Percentiles rank a stretch among this genome's conserved stretches.
phyloP scores from a whole-genome alignment of 2,797 vertebrate species.

The Clarias laeviceps region DNA sequence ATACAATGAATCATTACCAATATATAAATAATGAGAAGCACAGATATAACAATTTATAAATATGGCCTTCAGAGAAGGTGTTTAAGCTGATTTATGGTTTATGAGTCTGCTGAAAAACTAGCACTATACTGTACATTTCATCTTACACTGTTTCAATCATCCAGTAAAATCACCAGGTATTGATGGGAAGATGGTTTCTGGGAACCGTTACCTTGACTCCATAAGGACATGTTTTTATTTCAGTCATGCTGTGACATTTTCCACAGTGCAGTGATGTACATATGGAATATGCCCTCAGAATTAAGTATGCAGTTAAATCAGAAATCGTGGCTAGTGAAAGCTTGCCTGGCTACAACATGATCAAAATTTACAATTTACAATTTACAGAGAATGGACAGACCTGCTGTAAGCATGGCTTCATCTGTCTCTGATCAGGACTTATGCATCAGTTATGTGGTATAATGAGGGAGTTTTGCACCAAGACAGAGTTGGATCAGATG shows the following conservation, averaged over 20 bases:
- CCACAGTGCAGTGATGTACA: constrained; percentile 2
- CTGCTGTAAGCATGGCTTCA: background rate
- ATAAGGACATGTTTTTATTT: background rate
- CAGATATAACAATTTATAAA: background rate
- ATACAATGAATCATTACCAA: background rate
- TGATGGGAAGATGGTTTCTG: background rate
- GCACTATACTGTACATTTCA: background rate
- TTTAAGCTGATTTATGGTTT: background rate
- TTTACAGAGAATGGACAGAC: background rate
- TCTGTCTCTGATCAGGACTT: constrained; percentile 10
- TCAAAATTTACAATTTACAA: background rate
- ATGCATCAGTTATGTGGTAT: constrained; percentile 10
- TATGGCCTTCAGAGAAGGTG: background rate
- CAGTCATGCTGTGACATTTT: background rate
- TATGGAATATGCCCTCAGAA: background rate
- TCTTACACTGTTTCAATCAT: background rate
- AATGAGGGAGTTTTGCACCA: constrained; percentile 23
- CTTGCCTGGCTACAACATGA: background rate
- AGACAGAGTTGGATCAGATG: constrained; percentile 41
- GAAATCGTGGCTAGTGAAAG: background rate
- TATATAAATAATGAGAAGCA: background rate
- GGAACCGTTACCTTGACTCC: background rate
- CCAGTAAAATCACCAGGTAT: background rate
- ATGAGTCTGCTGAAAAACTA: background rate
- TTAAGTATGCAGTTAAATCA: constrained; percentile 6